phyloP scores from a whole-genome alignment of 1,140 invertebrate genomes.

The Streblospio benedicti region DNA sequence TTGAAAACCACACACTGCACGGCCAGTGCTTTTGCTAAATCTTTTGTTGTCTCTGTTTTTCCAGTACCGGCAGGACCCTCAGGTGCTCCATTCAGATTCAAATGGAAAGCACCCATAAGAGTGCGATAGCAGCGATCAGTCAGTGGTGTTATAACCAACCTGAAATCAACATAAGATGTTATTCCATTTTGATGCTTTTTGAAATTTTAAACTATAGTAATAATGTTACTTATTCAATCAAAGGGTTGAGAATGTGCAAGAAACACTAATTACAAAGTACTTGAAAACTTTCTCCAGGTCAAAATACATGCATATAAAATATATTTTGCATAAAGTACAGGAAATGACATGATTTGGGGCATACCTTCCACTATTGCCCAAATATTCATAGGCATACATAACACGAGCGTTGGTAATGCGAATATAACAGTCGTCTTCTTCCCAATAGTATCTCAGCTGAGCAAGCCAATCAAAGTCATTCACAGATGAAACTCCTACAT shows the following conservation, averaged over 20 bases:
- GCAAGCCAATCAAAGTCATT: slow-evolving; percentile 49
- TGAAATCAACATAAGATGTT: slow-evolving; percentile 16
- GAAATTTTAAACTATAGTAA: too few relatives aligned
- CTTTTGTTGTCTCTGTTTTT: slow-evolving; percentile 49
- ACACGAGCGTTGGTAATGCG: slow-evolving; percentile 47
- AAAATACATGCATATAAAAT: too few relatives aligned
- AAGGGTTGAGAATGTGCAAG: not conserved
- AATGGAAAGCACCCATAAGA: slow-evolving; percentile 44
- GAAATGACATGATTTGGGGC: too few relatives aligned
- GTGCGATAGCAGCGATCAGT: slow-evolving; percentile 45
- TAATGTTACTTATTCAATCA: not conserved
- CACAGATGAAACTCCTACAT: slow-evolving; percentile 39
- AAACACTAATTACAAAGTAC: not conserved
- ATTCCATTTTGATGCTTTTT: too few relatives aligned
- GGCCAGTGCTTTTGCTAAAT: slow-evolving; percentile 48
- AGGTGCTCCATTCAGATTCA: slow-evolving; percentile 48
- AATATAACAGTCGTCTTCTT: slow-evolving; percentile 38
- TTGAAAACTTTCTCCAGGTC: too few relatives aligned
- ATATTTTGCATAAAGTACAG: too few relatives aligned
- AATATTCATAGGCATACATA: slow-evolving; percentile 48
- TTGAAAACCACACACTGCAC: slow-evolving; percentile 51
- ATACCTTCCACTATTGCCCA: slow-evolving; percentile 39
- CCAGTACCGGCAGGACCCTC: slow-evolving; percentile 49
- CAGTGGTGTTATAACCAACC: slow-evolving; percentile 48
- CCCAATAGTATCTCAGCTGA: slow-evolving; percentile 49